A percentile compares a stretch with the other conserved stretches of the same genome.
Conservation (phyloP, 92 coral and sea anemone genomes). For the Umimayanthus chanpuru region DNA sequence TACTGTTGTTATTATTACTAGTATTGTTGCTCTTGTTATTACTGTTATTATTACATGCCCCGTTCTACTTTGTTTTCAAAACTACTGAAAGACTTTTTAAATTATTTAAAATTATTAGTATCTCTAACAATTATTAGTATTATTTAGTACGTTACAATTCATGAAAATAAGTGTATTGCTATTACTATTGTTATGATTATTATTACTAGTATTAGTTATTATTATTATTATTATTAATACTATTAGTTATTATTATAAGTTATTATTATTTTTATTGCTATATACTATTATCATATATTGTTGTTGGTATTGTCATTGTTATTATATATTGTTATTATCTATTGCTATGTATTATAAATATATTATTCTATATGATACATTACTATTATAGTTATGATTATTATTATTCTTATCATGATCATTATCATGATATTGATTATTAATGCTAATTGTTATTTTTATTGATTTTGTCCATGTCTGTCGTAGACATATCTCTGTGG, state of each 20-base stretch:
- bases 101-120: slow-evolving; percentile 9
- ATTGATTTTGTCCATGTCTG: slow-evolving; percentile 13
- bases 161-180: slow-evolving; percentile 12
- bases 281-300: slow-evolving; percentile 10
- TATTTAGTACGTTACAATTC: slow-evolving; percentile 12
- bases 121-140: slow-evolving; percentile 11
- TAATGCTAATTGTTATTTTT: slow-evolving; percentile 10
- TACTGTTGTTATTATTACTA: slow-evolving; percentile 11
- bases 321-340: slow-evolving; percentile 9
- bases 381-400: slow-evolving; percentile 10
- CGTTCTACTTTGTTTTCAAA: slow-evolving; percentile 12
- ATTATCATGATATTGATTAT: slow-evolving; percentile 10
- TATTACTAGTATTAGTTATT: slow-evolving; percentile 10
- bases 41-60: slow-evolving; percentile 13
- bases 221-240: slow-evolving; percentile 9
- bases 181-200: slow-evolving; percentile 10
- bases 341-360: slow-evolving; percentile 10
- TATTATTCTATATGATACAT: slow-evolving; percentile 10
- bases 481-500: slow-evolving; percentile 14
- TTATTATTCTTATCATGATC: slow-evolving; percentile 11
- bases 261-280: slow-evolving; percentile 9
- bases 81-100: slow-evolving; percentile 12
- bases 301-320: slow-evolving; percentile 12
- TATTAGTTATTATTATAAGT: slow-evolving; percentile 9
- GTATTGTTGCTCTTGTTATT: slow-evolving; percentile 12